These are phyloP conservation scores for Alfaro cultratus DNA, from an alignment of 2,797 vertebrate species.

Conservation along the genomic window DNA sequence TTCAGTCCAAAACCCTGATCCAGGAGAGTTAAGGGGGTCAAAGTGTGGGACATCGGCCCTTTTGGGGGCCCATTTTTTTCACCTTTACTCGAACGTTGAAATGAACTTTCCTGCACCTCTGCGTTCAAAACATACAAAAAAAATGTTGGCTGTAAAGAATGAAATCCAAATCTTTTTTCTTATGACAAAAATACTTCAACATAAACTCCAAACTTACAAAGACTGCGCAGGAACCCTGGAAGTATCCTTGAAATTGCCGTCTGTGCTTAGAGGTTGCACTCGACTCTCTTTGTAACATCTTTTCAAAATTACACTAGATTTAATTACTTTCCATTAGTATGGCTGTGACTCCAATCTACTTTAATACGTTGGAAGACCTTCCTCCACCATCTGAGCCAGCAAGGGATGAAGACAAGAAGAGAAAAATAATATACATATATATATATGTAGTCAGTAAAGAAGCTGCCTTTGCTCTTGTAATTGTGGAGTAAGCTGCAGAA, in stretches of 20 bases:
- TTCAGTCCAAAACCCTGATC: not conserved
- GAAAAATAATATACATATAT: not conserved
- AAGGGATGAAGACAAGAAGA: not conserved
- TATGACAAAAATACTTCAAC: not conserved
- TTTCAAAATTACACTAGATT: constrained; percentile 41
- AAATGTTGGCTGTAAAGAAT: not conserved
- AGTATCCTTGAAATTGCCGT: constrained; percentile 25
- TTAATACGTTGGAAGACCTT: constrained; percentile 24
- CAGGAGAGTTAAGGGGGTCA: not conserved
- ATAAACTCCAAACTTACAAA: not conserved
- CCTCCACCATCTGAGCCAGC: not conserved
- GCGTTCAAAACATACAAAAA: not conserved
- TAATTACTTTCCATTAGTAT: constrained; percentile 39
- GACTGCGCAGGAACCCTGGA: not conserved
- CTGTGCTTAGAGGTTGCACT: constrained; percentile 8
- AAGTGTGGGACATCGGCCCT: too few species aligned
- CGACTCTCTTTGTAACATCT: constrained; percentile 39
- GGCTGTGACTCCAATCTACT: constrained; percentile 24
- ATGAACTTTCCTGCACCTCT: not conserved
- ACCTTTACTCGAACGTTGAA: not conserved
- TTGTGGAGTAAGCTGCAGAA: not conserved
- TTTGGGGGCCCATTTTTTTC: too few species aligned
- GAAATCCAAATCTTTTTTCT: not conserved
- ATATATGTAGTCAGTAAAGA: not conserved
- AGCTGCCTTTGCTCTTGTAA: not conserved